These are phyloP conservation scores for Plumapathes pennacea DNA, from an alignment of 92 coral and sea anemone genomes.

Conservation along the genomic window DNA sequence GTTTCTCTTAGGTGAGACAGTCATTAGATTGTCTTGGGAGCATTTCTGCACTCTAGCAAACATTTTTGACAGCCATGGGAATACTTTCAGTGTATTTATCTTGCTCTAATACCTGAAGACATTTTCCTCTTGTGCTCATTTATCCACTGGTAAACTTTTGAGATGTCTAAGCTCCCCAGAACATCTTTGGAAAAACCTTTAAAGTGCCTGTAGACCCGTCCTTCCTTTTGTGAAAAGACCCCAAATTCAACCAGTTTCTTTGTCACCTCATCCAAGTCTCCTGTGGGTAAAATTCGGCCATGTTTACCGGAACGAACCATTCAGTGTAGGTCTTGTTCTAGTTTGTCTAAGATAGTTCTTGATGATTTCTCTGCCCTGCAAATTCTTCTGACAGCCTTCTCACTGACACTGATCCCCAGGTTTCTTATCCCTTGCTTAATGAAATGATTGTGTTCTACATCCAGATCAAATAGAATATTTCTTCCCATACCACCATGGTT, in stretches of 20 bases:
- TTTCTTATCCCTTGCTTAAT: constrained; percentile 32
- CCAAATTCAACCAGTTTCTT: constrained; percentile 3
- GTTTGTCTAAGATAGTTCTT: constrained; percentile 9
- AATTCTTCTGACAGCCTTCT: constrained; percentile 39
- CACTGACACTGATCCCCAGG: constrained; percentile 21
- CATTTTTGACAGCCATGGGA: no score
- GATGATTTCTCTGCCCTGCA: constrained; percentile 37
- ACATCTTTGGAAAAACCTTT: constrained; percentile 29
- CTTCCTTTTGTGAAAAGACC: constrained; percentile 18
- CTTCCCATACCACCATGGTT: constrained; percentile 38
- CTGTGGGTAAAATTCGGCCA: background rate
- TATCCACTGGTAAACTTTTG: constrained; percentile 23
- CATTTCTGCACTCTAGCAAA: no score
- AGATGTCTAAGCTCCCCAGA: constrained; percentile 11
- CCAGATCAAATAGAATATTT: constrained; percentile 29
- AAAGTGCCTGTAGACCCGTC: constrained; percentile 29
- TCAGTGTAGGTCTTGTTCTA: constrained; percentile 28
- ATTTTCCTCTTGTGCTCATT: constrained; percentile 31
- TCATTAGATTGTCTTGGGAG: no score
- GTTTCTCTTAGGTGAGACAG: background rate
- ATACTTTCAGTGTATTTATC: constrained; percentile 1
- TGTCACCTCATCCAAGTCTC: constrained; percentile 20
- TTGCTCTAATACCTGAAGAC: constrained; percentile 24
- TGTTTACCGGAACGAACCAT: constrained; percentile 28
- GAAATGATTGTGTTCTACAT: constrained; percentile 14